Conservation (phyloP, 1,140 invertebrate genomes). For the Trichonephila clavata region DNA sequence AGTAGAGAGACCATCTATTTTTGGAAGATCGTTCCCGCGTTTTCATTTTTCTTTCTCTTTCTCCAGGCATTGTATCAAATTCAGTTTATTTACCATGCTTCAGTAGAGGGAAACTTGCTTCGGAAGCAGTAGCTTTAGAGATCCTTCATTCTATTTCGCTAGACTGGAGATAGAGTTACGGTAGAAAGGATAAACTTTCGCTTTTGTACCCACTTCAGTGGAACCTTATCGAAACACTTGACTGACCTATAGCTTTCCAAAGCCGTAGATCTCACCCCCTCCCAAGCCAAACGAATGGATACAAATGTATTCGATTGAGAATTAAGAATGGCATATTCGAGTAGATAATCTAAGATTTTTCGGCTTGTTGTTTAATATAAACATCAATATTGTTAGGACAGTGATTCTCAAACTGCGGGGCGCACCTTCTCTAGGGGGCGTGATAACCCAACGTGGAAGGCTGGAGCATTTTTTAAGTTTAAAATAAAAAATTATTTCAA, state of each 20-base stretch:
- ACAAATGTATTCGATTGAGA: neutral
- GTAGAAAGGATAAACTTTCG: constrained; percentile 6
- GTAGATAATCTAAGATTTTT: neutral
- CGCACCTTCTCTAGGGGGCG: no score
- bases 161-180: constrained; percentile 10
- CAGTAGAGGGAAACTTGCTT: neutral
- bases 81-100: constrained; percentile 22
- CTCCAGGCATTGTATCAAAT: neutral
- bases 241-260: neutral
- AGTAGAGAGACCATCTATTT: constrained; percentile 7
- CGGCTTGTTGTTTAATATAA: no score
- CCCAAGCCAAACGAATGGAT: neutral
- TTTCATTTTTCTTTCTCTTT: neutral
- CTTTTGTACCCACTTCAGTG: neutral
- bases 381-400: no score
- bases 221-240: constrained; percentile 22
- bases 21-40: constrained; percentile 9
- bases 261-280: neutral
- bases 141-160: constrained; percentile 8
- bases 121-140: neutral
- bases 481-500: no score
- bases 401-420: no score
- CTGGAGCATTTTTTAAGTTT: no score
- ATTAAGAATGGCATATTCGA: neutral
- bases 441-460: no score